A percentile compares a stretch with the other conserved stretches of the same genome.
Evolutionary conservation across 2,888 invertebrate species (phyloP).

Genomic region (Tortrix viridana): DNA sequence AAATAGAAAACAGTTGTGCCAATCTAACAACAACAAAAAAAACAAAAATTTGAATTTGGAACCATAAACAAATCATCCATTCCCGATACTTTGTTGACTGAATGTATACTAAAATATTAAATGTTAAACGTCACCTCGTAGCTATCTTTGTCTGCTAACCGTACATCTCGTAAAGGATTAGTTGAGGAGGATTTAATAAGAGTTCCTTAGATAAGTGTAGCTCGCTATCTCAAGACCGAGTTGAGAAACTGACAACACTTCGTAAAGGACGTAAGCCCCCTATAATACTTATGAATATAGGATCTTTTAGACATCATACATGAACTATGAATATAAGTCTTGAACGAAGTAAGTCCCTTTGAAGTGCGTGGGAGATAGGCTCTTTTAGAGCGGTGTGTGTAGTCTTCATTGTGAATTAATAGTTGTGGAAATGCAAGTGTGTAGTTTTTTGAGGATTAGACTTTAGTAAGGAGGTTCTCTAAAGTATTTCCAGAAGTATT

Average conservation of each 20-base stretch:
- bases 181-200: slow-evolving; percentile 82
- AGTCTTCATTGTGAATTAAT: slow-evolving; percentile 5
- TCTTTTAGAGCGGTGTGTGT: too few relatives aligned
- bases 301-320: neutral
- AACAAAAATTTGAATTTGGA: too few relatives aligned
- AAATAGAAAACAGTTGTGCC: too few relatives aligned
- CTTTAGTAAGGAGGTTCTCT: too few relatives aligned
- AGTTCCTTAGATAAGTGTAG: slow-evolving; percentile 78
- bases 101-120: neutral
- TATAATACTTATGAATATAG: neutral
- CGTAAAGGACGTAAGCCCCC: neutral
- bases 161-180: slow-evolving; percentile 72
- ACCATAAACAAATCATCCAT: too few relatives aligned
- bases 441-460: neutral
- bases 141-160: slow-evolving; percentile 51
- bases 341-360: too few relatives aligned
- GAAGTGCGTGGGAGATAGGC: too few relatives aligned
- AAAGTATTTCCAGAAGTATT: too few relatives aligned
- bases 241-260: neutral
- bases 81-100: too few relatives aligned
- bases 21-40: too few relatives aligned
- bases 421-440: neutral
- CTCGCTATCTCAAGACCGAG: slow-evolving; percentile 42
- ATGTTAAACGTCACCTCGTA: neutral
- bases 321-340: neutral